phyloP scores from a whole-genome alignment of 2,113 vertebrate species.

The Bufo bufo region DNA sequence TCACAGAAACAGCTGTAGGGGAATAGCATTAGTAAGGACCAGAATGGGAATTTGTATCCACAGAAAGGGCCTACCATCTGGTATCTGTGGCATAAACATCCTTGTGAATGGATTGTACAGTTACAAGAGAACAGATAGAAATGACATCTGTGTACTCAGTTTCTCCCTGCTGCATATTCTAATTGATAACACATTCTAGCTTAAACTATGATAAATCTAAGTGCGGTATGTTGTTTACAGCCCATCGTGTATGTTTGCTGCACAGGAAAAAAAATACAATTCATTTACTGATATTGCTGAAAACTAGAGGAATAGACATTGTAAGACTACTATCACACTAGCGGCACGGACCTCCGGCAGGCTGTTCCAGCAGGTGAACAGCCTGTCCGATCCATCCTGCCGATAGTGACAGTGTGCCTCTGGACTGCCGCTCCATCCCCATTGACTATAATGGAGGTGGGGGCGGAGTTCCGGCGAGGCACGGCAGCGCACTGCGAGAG shows the following conservation, averaged over 20 bases:
- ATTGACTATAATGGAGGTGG: too few relatives aligned
- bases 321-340: too few relatives aligned
- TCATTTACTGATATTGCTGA: not conserved
- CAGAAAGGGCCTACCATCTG: not conserved
- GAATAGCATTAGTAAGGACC: not conserved
- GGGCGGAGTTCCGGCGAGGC: too few relatives aligned
- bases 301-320: too few relatives aligned
- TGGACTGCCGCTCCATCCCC: too few relatives aligned
- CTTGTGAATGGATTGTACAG: not conserved
- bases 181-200: not conserved
- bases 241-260: not conserved
- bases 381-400: too few relatives aligned
- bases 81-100: not conserved
- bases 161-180: not conserved
- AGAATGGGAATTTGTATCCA: not conserved
- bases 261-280: not conserved
- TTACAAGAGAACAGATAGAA: not conserved
- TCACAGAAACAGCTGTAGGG: not conserved
- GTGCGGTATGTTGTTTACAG: not conserved
- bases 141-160: not conserved
- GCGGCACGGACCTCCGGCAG: too few relatives aligned
- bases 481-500: too few relatives aligned
- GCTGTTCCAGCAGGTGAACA: too few relatives aligned
- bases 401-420: too few relatives aligned
- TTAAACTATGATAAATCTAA: not conserved